Base-by-base conservation (phyloP, 2,888 invertebrate genomes). In the Dicycla oo region DNA sequence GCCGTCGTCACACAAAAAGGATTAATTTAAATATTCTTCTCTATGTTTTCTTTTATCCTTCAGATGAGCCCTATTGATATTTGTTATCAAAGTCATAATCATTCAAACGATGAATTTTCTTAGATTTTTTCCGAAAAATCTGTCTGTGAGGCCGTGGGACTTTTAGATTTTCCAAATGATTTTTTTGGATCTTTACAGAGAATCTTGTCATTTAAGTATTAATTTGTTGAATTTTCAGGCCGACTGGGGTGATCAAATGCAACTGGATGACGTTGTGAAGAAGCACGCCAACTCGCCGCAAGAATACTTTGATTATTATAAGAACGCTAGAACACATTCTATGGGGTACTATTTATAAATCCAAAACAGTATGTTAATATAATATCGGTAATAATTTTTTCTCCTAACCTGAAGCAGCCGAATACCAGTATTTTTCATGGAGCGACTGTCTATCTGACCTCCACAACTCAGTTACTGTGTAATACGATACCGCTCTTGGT, bases 191-290 rank as follows among this genome's bases (percentile, higher is more conserved):
- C n/a, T 34, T 5, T 10, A 54, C 34, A 34, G 8, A 38, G 3
- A n/a, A 40, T 38, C 1, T 23, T 60, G 18, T 43, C 13, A 61
- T 45, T 45, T 13, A 18, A 34, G 18, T 34, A 38, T 20, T n/a
- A n/a, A 38, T 40, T 40, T 62, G 10, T 56, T 71, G 1, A 3
- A 34, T 75, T 90, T 89, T 0, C 91, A 96, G 95, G 94, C 95
- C 1, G 94, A 96, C 66, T 96, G 96, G 95, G 94, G 93, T 10
- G 95, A 95, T 45, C 94, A 94, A 63, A 96, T 96, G 96, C 95
- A 95, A 70, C 45, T 94, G 20, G 95, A 95, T 47, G 93, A 93
- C 0, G 94, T 94, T 0, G 95, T 95, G 0, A 96, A 95, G 73
- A 94, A 93, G 53, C 94, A 93, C 65, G 86, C 94, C 0, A 88